These are phyloP conservation scores for Rhamphomyia laevipes DNA, from an alignment of 2,888 invertebrate genomes.

Conservation along the genomic window DNA sequence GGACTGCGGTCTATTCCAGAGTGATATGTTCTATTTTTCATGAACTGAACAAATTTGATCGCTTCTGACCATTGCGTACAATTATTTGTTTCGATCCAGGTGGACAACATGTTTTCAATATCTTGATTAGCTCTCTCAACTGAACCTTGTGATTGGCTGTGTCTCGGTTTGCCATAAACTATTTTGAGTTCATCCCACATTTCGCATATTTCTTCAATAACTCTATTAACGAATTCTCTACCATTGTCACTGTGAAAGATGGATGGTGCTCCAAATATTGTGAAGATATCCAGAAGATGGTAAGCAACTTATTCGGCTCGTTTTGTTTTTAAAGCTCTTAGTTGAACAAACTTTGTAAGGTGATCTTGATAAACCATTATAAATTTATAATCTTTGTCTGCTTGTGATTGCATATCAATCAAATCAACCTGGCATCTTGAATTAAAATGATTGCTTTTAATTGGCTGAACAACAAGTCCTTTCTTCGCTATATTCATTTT, in stretches of 20 bases:
- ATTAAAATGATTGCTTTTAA: conserved; percentile 19
- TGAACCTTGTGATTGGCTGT: conserved; percentile 24
- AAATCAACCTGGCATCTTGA: conserved; percentile 29
- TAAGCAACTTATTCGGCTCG: conserved; percentile 28
- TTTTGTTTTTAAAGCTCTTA: conserved; percentile 27
- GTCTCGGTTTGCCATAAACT: conserved; percentile 29
- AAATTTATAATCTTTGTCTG: conserved; percentile 27
- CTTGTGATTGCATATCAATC: conserved; percentile 27
- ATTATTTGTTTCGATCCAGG: conserved; percentile 24
- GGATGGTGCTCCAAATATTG: conserved; percentile 20
- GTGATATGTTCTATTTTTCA: conserved; percentile 33
- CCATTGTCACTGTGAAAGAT: conserved; percentile 17
- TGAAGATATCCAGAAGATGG: conserved; percentile 29
- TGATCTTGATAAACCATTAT: conserved; percentile 24
- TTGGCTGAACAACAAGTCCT: conserved; percentile 3
- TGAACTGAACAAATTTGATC: conserved; percentile 29
- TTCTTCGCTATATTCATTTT: conserved; percentile 3
- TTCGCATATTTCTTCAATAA: conserved; percentile 10
- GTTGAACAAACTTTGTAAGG: conserved; percentile 30
- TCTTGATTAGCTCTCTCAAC: conserved; percentile 24
- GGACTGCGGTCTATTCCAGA: conserved; percentile 27
- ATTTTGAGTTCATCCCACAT: conserved; percentile 27
- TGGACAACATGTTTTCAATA: conserved; percentile 27
- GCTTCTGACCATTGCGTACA: conserved; percentile 32
- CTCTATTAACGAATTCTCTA: conserved; percentile 14